These are phyloP conservation scores for Sebastes taczanowskii DNA, from an alignment of 2,797 vertebrate species.

Conservation along the genomic window DNA sequence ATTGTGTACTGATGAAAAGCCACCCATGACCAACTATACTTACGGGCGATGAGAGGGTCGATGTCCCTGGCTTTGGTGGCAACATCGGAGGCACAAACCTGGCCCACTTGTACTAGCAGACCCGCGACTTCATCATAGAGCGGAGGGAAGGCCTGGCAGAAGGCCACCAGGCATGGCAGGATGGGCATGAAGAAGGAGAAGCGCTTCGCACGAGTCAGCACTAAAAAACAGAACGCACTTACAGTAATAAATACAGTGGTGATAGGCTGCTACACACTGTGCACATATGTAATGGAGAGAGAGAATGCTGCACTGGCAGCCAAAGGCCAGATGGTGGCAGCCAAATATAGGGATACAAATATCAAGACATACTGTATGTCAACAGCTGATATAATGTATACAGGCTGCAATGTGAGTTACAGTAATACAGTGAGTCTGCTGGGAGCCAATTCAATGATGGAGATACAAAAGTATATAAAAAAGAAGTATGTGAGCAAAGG, in stretches of 20 bases:
- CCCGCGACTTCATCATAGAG: conserved; percentile 95
- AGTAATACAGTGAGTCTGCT: not conserved
- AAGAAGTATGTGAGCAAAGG: not conserved
- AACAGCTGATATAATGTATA: not conserved
- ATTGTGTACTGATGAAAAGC: not conserved
- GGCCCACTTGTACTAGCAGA: conserved; percentile 93
- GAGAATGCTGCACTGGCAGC: conserved; percentile 43
- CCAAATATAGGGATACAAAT: conserved; percentile 6
- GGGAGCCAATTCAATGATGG: not conserved
- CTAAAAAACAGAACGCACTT: conserved; percentile 67
- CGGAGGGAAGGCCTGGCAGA: conserved; percentile 97
- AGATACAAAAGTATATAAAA: not conserved
- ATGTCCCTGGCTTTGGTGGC: conserved; percentile 93
- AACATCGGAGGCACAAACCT: conserved; percentile 96
- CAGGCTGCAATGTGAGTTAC: not conserved
- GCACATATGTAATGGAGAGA: not conserved
- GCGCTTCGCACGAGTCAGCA: conserved; percentile 93
- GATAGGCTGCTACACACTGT: not conserved
- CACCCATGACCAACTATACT: conserved; percentile 50
- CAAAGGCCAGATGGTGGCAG: conserved; percentile 68
- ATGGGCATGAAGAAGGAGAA: conserved; percentile 97
- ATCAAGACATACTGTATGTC: not conserved
- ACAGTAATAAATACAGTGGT: not conserved
- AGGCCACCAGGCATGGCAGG: conserved; percentile 93
- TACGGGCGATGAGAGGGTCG: conserved; percentile 94